phyloP scores from a whole-genome alignment of 2,113 vertebrate genomes.

The Melanocharis versteri region DNA sequence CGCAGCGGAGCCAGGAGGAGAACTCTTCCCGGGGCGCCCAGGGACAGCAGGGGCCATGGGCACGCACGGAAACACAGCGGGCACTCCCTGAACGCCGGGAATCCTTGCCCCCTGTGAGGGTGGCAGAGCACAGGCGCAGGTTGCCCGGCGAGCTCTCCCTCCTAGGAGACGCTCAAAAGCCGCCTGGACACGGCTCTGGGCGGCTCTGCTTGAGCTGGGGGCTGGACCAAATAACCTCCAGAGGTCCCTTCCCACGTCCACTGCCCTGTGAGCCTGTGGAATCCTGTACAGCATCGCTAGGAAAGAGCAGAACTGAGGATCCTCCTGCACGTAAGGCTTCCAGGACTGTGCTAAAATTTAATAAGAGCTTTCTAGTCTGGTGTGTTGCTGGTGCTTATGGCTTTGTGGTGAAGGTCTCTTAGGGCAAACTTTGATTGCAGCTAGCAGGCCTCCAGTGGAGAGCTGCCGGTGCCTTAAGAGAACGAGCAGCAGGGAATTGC shows the following conservation, averaged over 20 bases:
- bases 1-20: background rate
- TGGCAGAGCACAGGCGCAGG: background rate
- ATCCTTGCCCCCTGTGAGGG: background rate
- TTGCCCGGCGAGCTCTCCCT: fast-evolving
- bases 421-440: constrained; percentile 30
- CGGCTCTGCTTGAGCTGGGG: background rate
- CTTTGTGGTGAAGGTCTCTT: background rate
- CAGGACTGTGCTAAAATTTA: background rate
- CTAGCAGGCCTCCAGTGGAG: constrained; percentile 10
- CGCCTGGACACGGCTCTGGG: fast-evolving
- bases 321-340: background rate
- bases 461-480: constrained; percentile 35
- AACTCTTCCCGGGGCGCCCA: background rate
- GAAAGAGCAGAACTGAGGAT: background rate
- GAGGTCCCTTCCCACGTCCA: background rate
- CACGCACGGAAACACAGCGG: background rate
- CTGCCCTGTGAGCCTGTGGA: background rate
- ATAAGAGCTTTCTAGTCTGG: background rate
- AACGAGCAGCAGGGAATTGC: constrained; percentile 21
- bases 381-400: background rate
- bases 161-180: background rate
- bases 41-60: fast-evolving
- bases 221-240: background rate
- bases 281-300: background rate
- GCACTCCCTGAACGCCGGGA: background rate